Conservation (phyloP, 1,140 invertebrate genomes). For the Rhagoletis zephyria region DNA sequence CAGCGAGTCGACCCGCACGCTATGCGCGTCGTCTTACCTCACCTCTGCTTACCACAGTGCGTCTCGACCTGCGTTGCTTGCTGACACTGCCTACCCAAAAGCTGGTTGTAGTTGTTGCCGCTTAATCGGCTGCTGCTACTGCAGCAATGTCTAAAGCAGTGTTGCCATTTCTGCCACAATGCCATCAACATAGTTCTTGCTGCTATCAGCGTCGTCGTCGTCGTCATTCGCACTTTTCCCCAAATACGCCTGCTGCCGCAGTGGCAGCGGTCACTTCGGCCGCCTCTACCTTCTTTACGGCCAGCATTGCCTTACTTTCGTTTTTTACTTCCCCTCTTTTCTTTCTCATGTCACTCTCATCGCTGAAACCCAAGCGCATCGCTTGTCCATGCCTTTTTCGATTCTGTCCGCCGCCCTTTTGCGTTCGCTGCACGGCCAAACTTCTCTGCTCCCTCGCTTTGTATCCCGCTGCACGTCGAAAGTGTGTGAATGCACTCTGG, state of each 20-base stretch:
- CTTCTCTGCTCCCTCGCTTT: neutral
- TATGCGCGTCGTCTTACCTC: neutral
- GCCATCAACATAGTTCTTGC: neutral
- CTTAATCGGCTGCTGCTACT: neutral
- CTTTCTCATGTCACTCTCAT: slow-evolving; percentile 10
- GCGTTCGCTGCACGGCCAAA: neutral
- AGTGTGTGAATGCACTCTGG: slow-evolving; percentile 51
- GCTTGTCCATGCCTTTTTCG: neutral
- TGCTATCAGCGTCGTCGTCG: neutral
- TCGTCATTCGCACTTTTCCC: slow-evolving; percentile 2
- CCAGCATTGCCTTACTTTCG: neutral
- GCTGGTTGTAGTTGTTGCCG: slow-evolving; percentile 13
- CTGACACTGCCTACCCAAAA: slow-evolving; percentile 24
- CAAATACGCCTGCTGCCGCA: neutral
- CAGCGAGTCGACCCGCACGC: slow-evolving; percentile 15
- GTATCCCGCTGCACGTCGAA: neutral
- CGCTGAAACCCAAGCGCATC: neutral
- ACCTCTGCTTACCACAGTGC: neutral
- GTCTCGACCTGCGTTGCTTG: neutral
- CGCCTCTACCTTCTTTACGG: neutral
- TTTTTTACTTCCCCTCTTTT: neutral
- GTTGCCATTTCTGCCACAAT: neutral
- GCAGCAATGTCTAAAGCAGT: neutral
- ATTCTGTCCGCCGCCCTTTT: neutral
- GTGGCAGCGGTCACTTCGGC: neutral